A percentile compares a stretch with the other conserved stretches of the same genome.
Conservation (phyloP, 2,113 vertebrate genomes). For the Aramus guarauna region DNA sequence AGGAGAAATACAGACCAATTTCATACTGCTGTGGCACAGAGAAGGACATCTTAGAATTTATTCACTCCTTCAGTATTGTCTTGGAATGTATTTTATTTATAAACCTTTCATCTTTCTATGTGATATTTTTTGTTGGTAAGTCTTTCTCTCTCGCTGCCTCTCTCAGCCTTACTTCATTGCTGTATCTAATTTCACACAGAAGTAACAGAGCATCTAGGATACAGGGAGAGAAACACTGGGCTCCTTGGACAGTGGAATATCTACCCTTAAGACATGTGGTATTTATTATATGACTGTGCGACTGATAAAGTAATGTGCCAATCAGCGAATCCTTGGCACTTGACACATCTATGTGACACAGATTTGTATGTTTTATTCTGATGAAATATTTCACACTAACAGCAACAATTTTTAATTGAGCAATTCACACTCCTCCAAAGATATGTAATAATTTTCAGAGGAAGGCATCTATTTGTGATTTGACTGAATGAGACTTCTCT, state of each 20-base stretch:
- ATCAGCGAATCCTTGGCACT: not conserved
- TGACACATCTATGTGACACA: not conserved
- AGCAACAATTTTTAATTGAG: not conserved
- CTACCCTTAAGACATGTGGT: not conserved
- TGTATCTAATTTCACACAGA: not conserved
- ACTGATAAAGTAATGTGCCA: not conserved
- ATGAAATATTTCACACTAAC: not conserved
- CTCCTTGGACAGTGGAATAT: not conserved
- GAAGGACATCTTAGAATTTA: not conserved
- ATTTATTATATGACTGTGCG: not conserved
- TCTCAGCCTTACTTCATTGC: not conserved
- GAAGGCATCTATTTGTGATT: not conserved
- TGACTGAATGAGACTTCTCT: not conserved
- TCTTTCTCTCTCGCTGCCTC: not conserved
- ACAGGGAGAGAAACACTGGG: not conserved
- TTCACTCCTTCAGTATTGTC: not conserved
- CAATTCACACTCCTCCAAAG: not conserved
- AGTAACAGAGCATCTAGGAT: not conserved
- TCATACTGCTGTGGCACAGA: not conserved
- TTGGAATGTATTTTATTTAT: not conserved
- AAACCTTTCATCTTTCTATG: not conserved
- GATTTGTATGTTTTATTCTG: not conserved
- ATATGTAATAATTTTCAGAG: not conserved
- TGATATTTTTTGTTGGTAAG: not conserved
- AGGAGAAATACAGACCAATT: not conserved